Conservation (phyloP, 1,140 invertebrate species). For the Argopecten irradians region DNA sequence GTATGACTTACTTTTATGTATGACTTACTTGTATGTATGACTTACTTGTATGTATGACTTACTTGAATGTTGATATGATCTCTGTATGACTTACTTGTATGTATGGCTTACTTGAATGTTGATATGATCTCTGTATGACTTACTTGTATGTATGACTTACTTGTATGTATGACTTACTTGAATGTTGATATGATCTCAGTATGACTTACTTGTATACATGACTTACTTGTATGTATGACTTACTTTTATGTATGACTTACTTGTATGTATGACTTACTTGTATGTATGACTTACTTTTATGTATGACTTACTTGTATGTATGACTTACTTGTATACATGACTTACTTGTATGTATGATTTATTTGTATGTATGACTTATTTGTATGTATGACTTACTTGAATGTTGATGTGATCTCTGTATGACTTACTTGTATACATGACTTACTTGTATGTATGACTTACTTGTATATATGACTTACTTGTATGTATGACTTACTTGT, state of each 20-base stretch:
- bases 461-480: constrained; percentile 85
- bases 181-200: constrained; percentile 83
- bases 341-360: constrained; percentile 92
- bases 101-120: no score
- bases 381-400: constrained; percentile 86
- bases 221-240: constrained; percentile 82
- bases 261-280: constrained; percentile 84
- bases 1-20: not conserved
- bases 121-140: not conserved
- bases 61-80: constrained; percentile 80
- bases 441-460: constrained; percentile 82
- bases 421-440: not conserved
- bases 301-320: constrained; percentile 88
- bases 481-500: constrained; percentile 81
- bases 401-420: constrained; percentile 83
- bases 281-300: constrained; percentile 86
- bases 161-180: constrained; percentile 85
- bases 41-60: not conserved
- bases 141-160: constrained; percentile 79
- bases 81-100: constrained; percentile 77
- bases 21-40: not conserved
- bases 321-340: constrained; percentile 81
- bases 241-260: constrained; percentile 85
- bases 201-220: not conserved
- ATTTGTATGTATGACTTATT: no score